Base-by-base conservation (phyloP, 2,113 vertebrate genomes). In the Xenotilapia leptura region DNA sequence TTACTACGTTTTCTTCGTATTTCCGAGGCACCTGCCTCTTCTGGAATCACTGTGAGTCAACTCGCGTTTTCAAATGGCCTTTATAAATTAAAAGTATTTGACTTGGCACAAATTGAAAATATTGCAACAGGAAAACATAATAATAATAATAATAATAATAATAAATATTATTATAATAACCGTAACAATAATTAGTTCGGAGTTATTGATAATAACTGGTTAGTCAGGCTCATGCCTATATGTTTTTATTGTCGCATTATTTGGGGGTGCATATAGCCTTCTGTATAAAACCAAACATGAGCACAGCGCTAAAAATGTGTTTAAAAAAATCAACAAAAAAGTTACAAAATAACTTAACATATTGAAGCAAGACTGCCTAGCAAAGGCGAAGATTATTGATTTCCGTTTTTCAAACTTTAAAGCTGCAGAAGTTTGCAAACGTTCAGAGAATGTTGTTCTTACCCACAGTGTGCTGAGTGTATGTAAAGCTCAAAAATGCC, bases 311-410 rank as follows among this genome's bases (percentile, higher is more conserved):
- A 62, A 62, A 62, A 62, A 62, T 6, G 14, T 15, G 58, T 60
- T 5, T 1, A 28, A 31, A 26, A 13, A 15, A 33, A 60, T 31
- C 28, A 62, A 62, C 58, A 62, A 19, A 62, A 60, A 19, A 58
- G 15, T 19, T 62, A 62, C 58, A 33, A 15, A 65, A 38, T 2
- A 13, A 65, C 19, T 7, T 14, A 6, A 6, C 2, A 60, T 65
- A 65, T 12, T 38, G 60, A 65, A 36, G 0, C 17, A 21, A 2
- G 17, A 38, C 36, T 65, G 17, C 17, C 9, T 2, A 13, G 0
- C 33, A 13, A 65, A n/a, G 33, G 19, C 19, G 0, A 65, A 40
- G 33, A 65, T 65, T 2, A 0, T 10, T 31, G 17, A n/a, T n/a
- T 40, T 68, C 19, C 5, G 11, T 65, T 68, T 68, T 68, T 40